A percentile compares a stretch with the other conserved stretches of the same genome.
Evolutionary conservation across 2,888 invertebrate species (phyloP).

Genomic region (Oscheius sp.): DNA sequence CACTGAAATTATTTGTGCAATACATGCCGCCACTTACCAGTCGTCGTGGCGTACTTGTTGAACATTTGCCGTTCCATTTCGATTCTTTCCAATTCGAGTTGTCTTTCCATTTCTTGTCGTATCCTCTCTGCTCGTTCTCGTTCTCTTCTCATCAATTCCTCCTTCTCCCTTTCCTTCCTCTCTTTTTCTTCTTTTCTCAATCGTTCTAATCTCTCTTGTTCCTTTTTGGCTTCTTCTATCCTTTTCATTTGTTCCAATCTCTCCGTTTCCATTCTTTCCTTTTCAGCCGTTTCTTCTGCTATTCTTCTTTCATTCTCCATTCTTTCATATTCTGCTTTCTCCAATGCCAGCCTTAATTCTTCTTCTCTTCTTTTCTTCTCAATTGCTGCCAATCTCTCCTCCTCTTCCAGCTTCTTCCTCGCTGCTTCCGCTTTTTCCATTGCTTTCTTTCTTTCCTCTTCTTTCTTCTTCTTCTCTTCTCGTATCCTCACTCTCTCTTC

Average conservation of each 20-base stretch:
- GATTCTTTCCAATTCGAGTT: constrained; percentile 13
- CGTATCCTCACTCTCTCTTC: neutral
- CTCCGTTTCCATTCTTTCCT: constrained; percentile 3
- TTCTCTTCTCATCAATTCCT: constrained; percentile 20
- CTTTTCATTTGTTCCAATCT: constrained; percentile 8
- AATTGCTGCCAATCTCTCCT: constrained; percentile 11
- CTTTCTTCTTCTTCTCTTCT: constrained; percentile 16
- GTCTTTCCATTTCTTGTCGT: constrained; percentile 13
- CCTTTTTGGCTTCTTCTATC: constrained; percentile 12
- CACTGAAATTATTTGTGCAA: neutral
- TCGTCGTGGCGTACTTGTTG: neutral
- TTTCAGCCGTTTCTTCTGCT: constrained; percentile 5
- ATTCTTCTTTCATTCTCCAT: constrained; percentile 3
- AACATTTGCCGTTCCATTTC: constrained; percentile 21
- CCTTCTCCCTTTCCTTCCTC: constrained; percentile 8
- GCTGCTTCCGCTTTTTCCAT: constrained; percentile 10
- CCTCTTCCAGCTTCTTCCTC: constrained; percentile 10
- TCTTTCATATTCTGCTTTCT: constrained; percentile 15
- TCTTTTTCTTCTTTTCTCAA: constrained; percentile 22
- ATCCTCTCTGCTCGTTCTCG: constrained; percentile 3
- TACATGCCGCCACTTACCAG: too few relatives aligned
- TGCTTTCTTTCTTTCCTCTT: constrained; percentile 9
- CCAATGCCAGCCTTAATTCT: constrained; percentile 9
- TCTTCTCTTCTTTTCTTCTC: constrained; percentile 19
- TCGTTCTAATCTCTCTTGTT: constrained; percentile 15